These are phyloP conservation scores for Goniozus legneri DNA, from an alignment of 1,140 invertebrate species.

Conservation along the genomic window DNA sequence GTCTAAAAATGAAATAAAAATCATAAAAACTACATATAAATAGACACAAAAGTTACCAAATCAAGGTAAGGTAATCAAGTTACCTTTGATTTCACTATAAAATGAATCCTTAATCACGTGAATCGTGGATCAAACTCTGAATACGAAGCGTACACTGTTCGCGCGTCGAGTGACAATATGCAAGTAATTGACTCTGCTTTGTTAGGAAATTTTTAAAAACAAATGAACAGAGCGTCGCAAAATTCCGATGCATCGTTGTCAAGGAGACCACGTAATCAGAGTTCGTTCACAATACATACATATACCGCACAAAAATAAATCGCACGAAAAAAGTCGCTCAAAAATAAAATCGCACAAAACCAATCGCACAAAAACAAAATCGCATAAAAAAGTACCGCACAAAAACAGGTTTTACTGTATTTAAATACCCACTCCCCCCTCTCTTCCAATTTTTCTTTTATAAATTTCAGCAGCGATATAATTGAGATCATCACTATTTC, in stretches of 20 bases:
- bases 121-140: constrained; percentile 11
- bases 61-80: constrained; percentile 12
- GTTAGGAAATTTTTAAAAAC: constrained; percentile 1
- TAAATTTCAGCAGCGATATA: too few relatives aligned
- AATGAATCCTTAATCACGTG: constrained; percentile 13
- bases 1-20: constrained; percentile 14
- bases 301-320: constrained; percentile 8
- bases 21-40: constrained; percentile 13
- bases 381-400: too few relatives aligned
- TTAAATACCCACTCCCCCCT: too few relatives aligned
- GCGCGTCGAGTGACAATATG: constrained; percentile 4
- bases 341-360: constrained; percentile 9
- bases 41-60: too few relatives aligned
- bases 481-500: too few relatives aligned
- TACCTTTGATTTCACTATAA: constrained; percentile 14
- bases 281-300: too few relatives aligned
- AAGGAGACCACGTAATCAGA: too few relatives aligned
- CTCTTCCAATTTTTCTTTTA: too few relatives aligned
- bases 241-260: too few relatives aligned
- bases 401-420: too few relatives aligned
- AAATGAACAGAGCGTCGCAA: constrained; percentile 6
- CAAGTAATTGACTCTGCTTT: background rate
- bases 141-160: constrained; percentile 9
- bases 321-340: too few relatives aligned
- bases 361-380: constrained; percentile 5